Evolutionary conservation across 2,888 invertebrate genomes (phyloP), one percentile per base, ranked within the genome.

Genomic region (Idaea straminata): DNA sequence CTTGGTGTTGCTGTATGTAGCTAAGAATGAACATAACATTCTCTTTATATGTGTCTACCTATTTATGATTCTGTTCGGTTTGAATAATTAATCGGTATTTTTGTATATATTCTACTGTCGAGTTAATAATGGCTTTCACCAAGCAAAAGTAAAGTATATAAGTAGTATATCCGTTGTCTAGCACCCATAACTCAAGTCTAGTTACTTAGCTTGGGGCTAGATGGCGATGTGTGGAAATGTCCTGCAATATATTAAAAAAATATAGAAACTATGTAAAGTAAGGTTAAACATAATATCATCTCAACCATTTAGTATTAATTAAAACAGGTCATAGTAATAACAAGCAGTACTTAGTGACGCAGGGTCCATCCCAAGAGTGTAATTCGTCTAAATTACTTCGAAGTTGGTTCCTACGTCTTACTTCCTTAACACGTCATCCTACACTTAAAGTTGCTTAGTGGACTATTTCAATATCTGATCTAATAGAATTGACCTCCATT

Each of bases 1-100:
- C 81, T 82, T 81, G 82, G 77, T 81, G 83, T 77, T 81, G 79
- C 63, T 69, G 60, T 61, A 81, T 75, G 78, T 81, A 80, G 72
- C 76, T 76, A 83, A 84, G 83, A 78, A 82, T 82, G 77, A 77
- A 75, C 72, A 76, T 72, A 71, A 77, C 75, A 77, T 47, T 47
- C 47, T 47, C 47, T 47, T 47, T 47, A 47, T 47, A 10, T 47
- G 47, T 47, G 47, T 47, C 47, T 25, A 25, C 25, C 47, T 47
- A 47, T 47, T 47, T 47, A 47, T 47, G 47, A 47, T 47, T 47
- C 4, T 47, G 47, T 47, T 47, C 10, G 47, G 47, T 47, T 7
- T 47, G 4, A 47, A 47, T 13, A 47, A 47, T 6, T 10, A 47
- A 47, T 47, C 10, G 47, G 13, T 47, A 47, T 10, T 47, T 47